phyloP scores from a whole-genome alignment of 2,888 invertebrate genomes.

The Stratiomys singularior region DNA sequence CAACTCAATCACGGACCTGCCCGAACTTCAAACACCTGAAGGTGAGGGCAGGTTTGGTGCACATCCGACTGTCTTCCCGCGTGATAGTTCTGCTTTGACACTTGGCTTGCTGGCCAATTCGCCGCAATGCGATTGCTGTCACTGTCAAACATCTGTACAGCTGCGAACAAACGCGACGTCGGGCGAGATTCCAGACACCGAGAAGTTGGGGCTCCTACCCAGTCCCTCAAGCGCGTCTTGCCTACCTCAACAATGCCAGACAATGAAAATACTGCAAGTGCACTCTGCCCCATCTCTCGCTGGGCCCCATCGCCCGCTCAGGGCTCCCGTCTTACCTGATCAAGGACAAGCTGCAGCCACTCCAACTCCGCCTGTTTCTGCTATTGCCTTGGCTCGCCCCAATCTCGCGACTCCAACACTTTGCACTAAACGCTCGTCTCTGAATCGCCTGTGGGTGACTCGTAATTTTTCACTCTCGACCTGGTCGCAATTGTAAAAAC shows the following conservation, averaged over 20 bases:
- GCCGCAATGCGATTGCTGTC: constrained; percentile 2
- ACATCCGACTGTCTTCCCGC: neutral
- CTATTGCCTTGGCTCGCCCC: neutral
- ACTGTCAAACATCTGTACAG: neutral
- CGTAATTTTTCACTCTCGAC: constrained; percentile 39
- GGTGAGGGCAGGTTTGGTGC: constrained; percentile 17
- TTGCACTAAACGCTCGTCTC: constrained; percentile 2
- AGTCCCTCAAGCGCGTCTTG: neutral
- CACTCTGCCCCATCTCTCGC: neutral
- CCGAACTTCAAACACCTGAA: constrained; percentile 33
- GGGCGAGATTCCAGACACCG: constrained; percentile 23
- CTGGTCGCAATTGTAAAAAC: constrained; percentile 41
- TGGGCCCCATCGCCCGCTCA: neutral
- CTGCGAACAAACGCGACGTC: neutral
- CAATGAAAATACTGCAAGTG: constrained; percentile 26
- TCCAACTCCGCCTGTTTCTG: neutral
- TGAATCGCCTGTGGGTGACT: neutral
- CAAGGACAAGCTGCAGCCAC: constrained; percentile 27
- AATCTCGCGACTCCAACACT: neutral
- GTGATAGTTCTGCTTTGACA: constrained; percentile 3
- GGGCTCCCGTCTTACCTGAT: constrained; percentile 14
- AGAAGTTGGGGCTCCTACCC: constrained; percentile 22
- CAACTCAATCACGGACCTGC: constrained; percentile 18
- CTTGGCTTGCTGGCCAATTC: constrained; percentile 3
- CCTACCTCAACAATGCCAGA: neutral